Conservation (phyloP, 2,797 vertebrate genomes). For the Sciurus carolinensis region DNA sequence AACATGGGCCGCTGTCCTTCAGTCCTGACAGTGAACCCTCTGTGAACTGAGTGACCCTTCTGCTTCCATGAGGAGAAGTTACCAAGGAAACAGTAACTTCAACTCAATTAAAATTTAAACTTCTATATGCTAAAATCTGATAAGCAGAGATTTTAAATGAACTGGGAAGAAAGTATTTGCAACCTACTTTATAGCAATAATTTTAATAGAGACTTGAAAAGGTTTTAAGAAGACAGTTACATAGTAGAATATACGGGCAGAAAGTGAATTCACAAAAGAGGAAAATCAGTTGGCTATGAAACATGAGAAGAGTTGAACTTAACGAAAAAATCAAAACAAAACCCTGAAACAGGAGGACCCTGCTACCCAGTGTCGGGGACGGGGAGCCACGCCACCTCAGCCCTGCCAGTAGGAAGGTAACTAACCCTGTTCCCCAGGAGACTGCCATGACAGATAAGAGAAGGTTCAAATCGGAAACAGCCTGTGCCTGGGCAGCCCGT, state of each 20-base stretch:
- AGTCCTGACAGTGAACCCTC: rapidly evolving
- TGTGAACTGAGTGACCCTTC: rapidly evolving
- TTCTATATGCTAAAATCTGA: not conserved
- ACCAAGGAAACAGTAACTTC: not conserved
- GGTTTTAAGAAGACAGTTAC: not conserved
- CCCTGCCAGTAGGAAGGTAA: not conserved
- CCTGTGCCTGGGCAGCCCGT: rapidly evolving
- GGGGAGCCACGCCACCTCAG: rapidly evolving
- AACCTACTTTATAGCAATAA: rapidly evolving
- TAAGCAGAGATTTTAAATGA: not conserved
- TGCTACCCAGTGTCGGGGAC: not conserved
- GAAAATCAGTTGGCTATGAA: not conserved
- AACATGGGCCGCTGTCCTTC: rapidly evolving
- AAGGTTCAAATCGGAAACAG: rapidly evolving
- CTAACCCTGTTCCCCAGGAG: not conserved
- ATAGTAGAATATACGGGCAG: not conserved
- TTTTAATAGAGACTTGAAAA: not conserved
- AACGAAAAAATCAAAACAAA: no score
- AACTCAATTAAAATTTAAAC: not conserved
- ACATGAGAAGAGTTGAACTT: not conserved
- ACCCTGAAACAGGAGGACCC: not conserved
- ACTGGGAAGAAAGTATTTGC: not conserved
- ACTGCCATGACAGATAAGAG: rapidly evolving
- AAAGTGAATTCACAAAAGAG: not conserved
- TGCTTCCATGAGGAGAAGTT: rapidly evolving